These are phyloP conservation scores for Drosophila anomelani DNA, from an alignment of 2,888 invertebrate species.

Conservation along the genomic window DNA sequence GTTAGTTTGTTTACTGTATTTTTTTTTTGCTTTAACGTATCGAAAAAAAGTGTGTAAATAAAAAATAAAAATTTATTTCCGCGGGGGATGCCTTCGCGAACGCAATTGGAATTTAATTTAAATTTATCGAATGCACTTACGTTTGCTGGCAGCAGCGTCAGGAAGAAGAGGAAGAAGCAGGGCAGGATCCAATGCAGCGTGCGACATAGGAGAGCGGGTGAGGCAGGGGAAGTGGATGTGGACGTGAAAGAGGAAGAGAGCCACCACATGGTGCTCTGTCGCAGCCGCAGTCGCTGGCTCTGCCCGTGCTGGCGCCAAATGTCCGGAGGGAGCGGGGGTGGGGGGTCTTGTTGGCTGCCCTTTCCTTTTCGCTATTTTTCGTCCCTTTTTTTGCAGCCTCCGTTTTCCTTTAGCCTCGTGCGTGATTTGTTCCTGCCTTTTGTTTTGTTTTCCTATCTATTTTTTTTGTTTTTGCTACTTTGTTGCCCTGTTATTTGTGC, in stretches of 20 bases:
- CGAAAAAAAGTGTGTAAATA: slow-evolving; percentile 3
- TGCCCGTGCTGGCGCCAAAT: slow-evolving; percentile 60
- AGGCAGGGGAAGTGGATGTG: slow-evolving; percentile 38
- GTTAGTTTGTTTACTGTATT: neutral
- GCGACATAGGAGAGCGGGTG: slow-evolving; percentile 33
- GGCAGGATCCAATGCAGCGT: slow-evolving; percentile 51
- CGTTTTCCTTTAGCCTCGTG: slow-evolving; percentile 37
- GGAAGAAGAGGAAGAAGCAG: slow-evolving; percentile 14
- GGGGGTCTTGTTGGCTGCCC: slow-evolving; percentile 6
- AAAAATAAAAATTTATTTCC: slow-evolving; percentile 2
- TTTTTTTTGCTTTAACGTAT: neutral
- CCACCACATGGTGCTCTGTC: slow-evolving; percentile 55
- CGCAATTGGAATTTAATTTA: slow-evolving; percentile 15
- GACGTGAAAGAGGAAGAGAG: slow-evolving; percentile 44
- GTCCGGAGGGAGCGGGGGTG: slow-evolving; percentile 28
- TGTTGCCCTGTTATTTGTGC: slow-evolving; percentile 48
- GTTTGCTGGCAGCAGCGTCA: slow-evolving; percentile 24
- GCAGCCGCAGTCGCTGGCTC: slow-evolving; percentile 27
- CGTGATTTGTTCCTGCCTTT: slow-evolving; percentile 51
- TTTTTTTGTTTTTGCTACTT: slow-evolving; percentile 33
- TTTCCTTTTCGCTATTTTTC: slow-evolving; percentile 11
- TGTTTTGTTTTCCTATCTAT: slow-evolving; percentile 45
- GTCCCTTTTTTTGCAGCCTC: slow-evolving; percentile 26
- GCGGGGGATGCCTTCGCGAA: neutral
- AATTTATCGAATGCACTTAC: slow-evolving; percentile 32